Conservation (phyloP, 1,140 invertebrate species). For the Lepidurus couesii region DNA sequence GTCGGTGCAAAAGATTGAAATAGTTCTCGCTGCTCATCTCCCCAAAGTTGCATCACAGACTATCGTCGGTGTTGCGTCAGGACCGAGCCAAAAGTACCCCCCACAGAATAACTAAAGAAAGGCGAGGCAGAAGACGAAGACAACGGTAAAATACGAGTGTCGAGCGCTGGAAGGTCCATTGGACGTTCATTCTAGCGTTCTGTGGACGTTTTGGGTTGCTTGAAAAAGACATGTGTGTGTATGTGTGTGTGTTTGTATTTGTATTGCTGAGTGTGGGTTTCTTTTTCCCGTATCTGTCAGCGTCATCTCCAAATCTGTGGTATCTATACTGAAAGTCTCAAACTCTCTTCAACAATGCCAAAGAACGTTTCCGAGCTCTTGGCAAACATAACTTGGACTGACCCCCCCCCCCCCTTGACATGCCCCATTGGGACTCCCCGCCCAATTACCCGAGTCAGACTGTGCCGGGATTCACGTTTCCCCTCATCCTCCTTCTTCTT, state of each 20-base stretch:
- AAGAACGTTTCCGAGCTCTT: not conserved
- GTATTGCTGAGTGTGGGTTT: not conserved
- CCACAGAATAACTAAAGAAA: too few relatives aligned
- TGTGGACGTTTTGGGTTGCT: not conserved
- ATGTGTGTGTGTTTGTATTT: not conserved
- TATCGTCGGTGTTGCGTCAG: too few relatives aligned
- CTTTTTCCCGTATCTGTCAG: conserved; percentile 11
- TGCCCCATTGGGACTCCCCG: conserved; percentile 37
- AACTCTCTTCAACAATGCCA: not conserved
- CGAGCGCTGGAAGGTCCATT: not conserved
- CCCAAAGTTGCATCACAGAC: too few relatives aligned
- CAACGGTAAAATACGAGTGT: too few relatives aligned
- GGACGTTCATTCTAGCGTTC: conserved; percentile 13
- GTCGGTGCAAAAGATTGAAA: too few relatives aligned
- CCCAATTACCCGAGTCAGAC: conserved; percentile 58
- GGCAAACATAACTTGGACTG: not conserved
- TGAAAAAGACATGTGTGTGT: not conserved
- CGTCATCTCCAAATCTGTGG: not conserved
- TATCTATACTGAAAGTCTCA: too few relatives aligned
- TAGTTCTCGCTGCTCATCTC: too few relatives aligned
- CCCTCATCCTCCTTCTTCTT: not conserved
- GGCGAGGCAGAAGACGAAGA: too few relatives aligned
- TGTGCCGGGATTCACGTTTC: not conserved
- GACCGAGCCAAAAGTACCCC: too few relatives aligned
- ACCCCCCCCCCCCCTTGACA: not conserved